Base-by-base conservation (phyloP, 2,797 vertebrate genomes). In the Leontopithecus rosalia region DNA sequence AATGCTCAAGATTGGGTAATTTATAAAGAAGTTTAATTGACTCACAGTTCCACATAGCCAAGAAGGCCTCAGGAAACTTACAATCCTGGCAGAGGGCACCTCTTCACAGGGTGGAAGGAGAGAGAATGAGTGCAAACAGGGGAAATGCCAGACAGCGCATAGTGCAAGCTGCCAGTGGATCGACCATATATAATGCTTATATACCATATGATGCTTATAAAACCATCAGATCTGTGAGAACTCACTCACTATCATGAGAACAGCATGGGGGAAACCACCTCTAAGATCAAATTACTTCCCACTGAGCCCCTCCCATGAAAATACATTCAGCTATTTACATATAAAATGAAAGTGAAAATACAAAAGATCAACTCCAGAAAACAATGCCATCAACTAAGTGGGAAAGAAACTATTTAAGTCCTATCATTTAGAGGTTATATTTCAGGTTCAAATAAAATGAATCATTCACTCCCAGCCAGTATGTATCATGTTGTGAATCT, bases 361-460 rank as follows among this genome's bases (percentile, higher is more conserved):
- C 5, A 92, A 90, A 81, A 92, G 4, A 15, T 84, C 58, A 94
- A 77, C 48, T 95, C 6, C 67, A 92, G 22, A 93, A 90, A 72
- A 82, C 13, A 95, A 39, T 83, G 24, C 55, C 50, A 88, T 79
- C 28, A 22, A 61, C 39, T 77, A 67, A 92, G 39, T 12, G 15
- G 3, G 4, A 26, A 81, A 70, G 28, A 57, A 15, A 30, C 4
- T n/a, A 61, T 76, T 87, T 82, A 93, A 92, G 17, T 14, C 13
- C 26, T 92, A n/a, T 70, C 81, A 84, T 83, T 94, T 91, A 73
- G 41, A 96, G 48, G 28, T 91, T 90, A 92, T 95, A 91, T 76
- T 77, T 91, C 36, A 97, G 41, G 26, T 94, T 22, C 30, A 87
- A 88, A 91, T 84, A 81, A 88, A 90, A 95, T 88, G 30, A 95